Percentiles rank a stretch among this genome's conserved stretches.
These are phyloP conservation scores for Cetoscarus ocellatus DNA, from an alignment of 2,797 vertebrate species.

Conservation along the genomic window DNA sequence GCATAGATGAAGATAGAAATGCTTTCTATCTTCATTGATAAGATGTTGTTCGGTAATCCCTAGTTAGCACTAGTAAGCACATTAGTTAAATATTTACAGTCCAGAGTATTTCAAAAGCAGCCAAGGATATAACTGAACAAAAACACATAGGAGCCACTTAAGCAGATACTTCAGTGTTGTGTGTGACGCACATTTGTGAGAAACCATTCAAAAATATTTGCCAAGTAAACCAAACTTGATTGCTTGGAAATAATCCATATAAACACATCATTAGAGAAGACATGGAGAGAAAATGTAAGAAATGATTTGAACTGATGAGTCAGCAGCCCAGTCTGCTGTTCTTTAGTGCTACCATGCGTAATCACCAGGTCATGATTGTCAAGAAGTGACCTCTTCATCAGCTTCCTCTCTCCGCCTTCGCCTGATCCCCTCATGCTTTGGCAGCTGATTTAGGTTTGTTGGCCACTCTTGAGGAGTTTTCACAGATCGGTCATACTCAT, in stretches of 20 bases:
- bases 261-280: constrained; percentile 49
- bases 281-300: constrained; percentile 3
- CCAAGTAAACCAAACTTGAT: constrained; percentile 51
- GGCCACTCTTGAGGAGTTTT: constrained; percentile 47
- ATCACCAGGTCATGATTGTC: constrained; percentile 7
- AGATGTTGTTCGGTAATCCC: too few relatives aligned
- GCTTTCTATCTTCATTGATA: too few relatives aligned
- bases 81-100: not conserved
- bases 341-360: constrained; percentile 36
- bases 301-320: constrained; percentile 10
- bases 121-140: constrained; percentile 27
- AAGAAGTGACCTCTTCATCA: constrained; percentile 36
- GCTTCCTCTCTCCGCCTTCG: constrained; percentile 13
- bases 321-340: constrained; percentile 12
- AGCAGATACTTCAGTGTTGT: constrained; percentile 24
- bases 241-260: constrained; percentile 38
- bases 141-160: constrained; percentile 18
- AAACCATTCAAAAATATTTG: constrained; percentile 60
- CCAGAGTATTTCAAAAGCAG: constrained; percentile 17
- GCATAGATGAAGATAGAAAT: too few relatives aligned
- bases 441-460: constrained; percentile 30
- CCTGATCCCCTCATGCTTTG: constrained; percentile 21
- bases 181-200: constrained; percentile 60
- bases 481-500: constrained; percentile 56
- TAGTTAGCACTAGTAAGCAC: too few relatives aligned